Conservation (phyloP, 2,888 invertebrate genomes). For the Caenorhabditis auriculariae region DNA sequence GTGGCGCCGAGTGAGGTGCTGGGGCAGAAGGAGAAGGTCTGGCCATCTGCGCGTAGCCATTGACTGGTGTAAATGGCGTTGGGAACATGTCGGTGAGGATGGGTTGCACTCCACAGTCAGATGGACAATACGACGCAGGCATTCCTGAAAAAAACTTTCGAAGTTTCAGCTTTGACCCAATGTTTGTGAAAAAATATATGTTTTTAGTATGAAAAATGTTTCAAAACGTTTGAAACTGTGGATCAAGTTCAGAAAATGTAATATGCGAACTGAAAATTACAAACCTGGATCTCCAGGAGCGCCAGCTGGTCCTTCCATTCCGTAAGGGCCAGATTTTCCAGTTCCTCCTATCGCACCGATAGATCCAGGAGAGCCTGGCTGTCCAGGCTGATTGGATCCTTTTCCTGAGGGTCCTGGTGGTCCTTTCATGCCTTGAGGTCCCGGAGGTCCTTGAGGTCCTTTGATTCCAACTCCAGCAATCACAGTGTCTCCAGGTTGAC, state of each 20-base stretch:
- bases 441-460: conserved; percentile 57
- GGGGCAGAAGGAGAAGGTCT: conserved; percentile 12
- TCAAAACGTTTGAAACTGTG: not conserved
- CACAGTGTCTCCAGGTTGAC: conserved; percentile 49
- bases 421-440: conserved; percentile 51
- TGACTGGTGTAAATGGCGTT: conserved; percentile 28
- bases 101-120: conserved; percentile 58
- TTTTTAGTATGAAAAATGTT: no score
- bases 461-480: conserved; percentile 58
- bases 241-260: not conserved
- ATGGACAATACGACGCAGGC: conserved; percentile 56
- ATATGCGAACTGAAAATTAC: no score
- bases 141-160: no score
- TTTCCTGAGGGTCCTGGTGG: conserved; percentile 50
- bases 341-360: conserved; percentile 48
- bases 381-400: conserved; percentile 40
- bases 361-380: conserved; percentile 51
- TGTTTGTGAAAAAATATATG: no score
- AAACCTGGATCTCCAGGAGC: conserved; percentile 60
- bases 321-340: conserved; percentile 46
- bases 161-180: no score
- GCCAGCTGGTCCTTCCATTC: conserved; percentile 53
- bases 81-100: conserved; percentile 49
- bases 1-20: conserved; percentile 4
- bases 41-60: conserved; percentile 18